Evolutionary conservation across 2,113 vertebrate species (phyloP), one percentile per base, ranked within the genome.

Genomic region (Serinus canaria): DNA sequence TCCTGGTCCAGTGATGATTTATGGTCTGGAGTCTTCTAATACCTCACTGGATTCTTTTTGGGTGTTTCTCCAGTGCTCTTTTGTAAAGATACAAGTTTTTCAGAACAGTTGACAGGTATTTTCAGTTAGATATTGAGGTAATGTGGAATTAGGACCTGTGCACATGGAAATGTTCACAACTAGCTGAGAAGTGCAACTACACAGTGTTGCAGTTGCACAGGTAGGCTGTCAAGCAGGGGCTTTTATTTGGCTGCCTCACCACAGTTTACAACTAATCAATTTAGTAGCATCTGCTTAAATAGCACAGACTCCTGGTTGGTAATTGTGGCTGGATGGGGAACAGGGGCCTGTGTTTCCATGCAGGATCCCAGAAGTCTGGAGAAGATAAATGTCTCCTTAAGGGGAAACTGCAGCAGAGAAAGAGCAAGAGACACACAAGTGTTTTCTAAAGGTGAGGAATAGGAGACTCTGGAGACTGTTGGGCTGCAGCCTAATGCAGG

Each of bases 271-370:
- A 7, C 21, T 75, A 63, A 83, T 27, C n/a, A 13, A 16, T 46
- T 35, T 27, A 15, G 12, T 64, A n/a, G 13, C 31, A 58, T 31
- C 52, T 53, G 24, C 27, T 46, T 1, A 1, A 87, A 24, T 5
- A 63, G 67, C 27, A 13, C 3, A 31, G 49, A 47, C 53, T 56
- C 41, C 59, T 56, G 63, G 6, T 15, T 1, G 2, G 0, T 44
- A 47, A 47, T 23, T 16, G 30, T 0, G 3, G 47, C 15, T 89
- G 46, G 44, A 16, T 14, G 6, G 21, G 21, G 37, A 7, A 47
- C 31, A 20, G 50, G 33, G 33, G 9, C 15, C 44, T 27, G 6
- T 37, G 23, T 62, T 87, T 41, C 37, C 1, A 0, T 5, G 3
- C 16, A 39, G 39, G 22, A 37, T 59, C 49, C 28, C 14, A 18